Base-by-base conservation (phyloP, 2,797 vertebrate genomes). In the Buphagus erythrorhynchus region DNA sequence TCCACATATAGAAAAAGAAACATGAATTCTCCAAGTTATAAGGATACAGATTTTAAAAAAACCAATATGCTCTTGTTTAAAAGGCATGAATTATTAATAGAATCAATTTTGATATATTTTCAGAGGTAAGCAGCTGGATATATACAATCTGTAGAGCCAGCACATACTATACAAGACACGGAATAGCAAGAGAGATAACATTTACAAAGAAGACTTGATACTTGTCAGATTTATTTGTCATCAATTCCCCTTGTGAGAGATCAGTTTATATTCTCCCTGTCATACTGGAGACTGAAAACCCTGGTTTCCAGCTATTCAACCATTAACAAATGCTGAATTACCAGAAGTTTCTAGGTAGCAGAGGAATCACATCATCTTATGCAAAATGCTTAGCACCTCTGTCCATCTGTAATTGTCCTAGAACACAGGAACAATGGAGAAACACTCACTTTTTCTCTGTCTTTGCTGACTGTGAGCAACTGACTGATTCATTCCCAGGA, bases 381-480 rank as follows among this genome's bases (percentile, higher is more conserved):
- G 16, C 33, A 79, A 87, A 92, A 72, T 13, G 9, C 16, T 78
- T 18, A 31, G 15, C 40, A 69, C 8, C 36, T 78, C 31, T 49
- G 26, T 75, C 35, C 28, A 73, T 12, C 28, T 66, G 2, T 5
- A 65, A 61, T 0, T 31, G 36, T 21, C 24, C 48, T 38, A 31
- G 14, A 52, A 35, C 5, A 67, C 0, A 66, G 28, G 11, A 54
- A 67, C 45, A 31, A 20, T 3, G 16, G 26, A 88, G 71, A 69
- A 94, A 49, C 38, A 51, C 46, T 67, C 61, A 92, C 96, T 38
- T 95, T 88, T 42, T 87, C 33, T 94, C 91, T 38, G 11, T 46
- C 71, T 92, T 86, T 67, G 84, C 84, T 40, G 89, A 93, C 4
- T 80, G 92, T 9, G 93, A 68, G 40, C 65, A 86, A 62, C 7